These are phyloP conservation scores for Saccostrea cuccullata DNA, from an alignment of 1,140 invertebrate genomes.

Conservation along the genomic window DNA sequence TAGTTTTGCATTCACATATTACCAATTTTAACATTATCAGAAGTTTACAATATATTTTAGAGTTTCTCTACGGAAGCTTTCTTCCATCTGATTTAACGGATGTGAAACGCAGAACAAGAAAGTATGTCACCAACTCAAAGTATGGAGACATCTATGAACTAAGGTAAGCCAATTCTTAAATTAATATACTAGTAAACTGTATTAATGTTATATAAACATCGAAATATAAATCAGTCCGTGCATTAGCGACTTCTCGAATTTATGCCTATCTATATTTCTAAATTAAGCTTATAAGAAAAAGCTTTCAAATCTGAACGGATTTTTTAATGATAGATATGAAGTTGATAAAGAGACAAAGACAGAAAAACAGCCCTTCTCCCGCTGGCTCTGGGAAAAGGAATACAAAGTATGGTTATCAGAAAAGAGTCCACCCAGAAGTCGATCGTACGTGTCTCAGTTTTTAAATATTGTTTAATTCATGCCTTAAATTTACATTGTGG, in stretches of 20 bases:
- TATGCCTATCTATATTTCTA: too few species aligned
- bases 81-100: constrained; percentile 58
- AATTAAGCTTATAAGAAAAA: too few species aligned
- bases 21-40: too few species aligned
- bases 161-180: constrained; percentile 45
- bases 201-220: too few species aligned
- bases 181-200: too few species aligned
- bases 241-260: too few species aligned
- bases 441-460: too few species aligned
- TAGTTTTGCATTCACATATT: too few species aligned
- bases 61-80: constrained; percentile 61
- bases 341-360: constrained; percentile 2
- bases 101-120: constrained; percentile 50
- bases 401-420: constrained; percentile 61
- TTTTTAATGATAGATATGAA: neutral
- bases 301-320: too few species aligned
- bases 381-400: constrained; percentile 68
- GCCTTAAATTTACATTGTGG: too few species aligned
- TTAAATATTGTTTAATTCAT: too few species aligned
- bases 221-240: too few species aligned
- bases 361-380: neutral
- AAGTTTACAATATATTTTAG: constrained; percentile 49
- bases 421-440: neutral
- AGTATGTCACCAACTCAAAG: constrained; percentile 66
- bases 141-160: constrained; percentile 70